These are phyloP conservation scores for Tetranychus piercei DNA, from an alignment of 2,888 invertebrate species.

Conservation along the genomic window DNA sequence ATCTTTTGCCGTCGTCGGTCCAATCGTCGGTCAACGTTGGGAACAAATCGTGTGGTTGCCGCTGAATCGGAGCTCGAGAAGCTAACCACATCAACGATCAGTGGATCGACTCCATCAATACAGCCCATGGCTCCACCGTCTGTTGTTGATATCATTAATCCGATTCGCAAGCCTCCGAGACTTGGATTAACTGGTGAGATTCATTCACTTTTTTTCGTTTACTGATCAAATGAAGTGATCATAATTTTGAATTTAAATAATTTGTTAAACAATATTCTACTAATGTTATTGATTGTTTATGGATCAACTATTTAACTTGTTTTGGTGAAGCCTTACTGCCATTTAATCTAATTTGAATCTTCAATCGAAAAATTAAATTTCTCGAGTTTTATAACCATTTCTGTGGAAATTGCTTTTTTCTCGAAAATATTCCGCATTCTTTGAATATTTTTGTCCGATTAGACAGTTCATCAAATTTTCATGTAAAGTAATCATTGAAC, in stretches of 20 bases:
- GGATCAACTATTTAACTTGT: too few species aligned
- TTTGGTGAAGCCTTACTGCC: too few species aligned
- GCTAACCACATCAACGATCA: constrained; percentile 14
- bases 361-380: too few species aligned
- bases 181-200: not conserved
- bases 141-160: constrained; percentile 13
- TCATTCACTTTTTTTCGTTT: too few species aligned
- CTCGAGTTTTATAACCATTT: too few species aligned
- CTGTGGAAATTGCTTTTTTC: too few species aligned
- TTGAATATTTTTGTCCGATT: too few species aligned
- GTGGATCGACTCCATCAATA: constrained; percentile 3
- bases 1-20: constrained; percentile 15
- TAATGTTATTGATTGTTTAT: not conserved
- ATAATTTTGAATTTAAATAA: not conserved
- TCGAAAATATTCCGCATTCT: too few species aligned
- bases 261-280: not conserved
- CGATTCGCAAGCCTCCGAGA: constrained; percentile 20
- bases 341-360: too few species aligned
- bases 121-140: constrained; percentile 8
- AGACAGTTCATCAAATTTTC: too few species aligned
- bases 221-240: not conserved
- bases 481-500: too few species aligned
- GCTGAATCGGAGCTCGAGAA: constrained; percentile 19
- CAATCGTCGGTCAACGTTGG: not conserved
- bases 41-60: not conserved